phyloP scores from a whole-genome alignment of 1,140 invertebrate genomes.

The Bombus pyrosoma region DNA sequence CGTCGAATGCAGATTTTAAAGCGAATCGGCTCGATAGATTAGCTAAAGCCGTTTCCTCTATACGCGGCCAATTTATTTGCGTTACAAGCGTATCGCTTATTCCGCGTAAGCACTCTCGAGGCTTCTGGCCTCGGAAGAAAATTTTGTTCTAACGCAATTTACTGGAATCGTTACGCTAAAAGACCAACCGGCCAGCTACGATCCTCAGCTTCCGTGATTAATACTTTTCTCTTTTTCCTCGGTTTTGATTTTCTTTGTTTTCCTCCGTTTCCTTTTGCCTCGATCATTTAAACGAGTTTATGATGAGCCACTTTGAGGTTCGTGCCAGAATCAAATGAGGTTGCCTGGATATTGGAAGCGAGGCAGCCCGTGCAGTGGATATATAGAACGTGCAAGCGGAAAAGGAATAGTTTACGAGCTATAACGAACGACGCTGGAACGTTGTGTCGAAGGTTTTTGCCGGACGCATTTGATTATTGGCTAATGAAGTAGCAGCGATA shows the following conservation, averaged over 20 bases:
- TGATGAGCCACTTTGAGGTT: conserved; percentile 28
- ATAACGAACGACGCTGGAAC: conserved; percentile 11
- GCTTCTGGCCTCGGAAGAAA: not conserved
- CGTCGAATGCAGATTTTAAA: conserved; percentile 1
- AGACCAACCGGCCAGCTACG: not conserved
- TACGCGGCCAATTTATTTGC: not conserved
- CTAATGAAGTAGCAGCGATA: conserved; percentile 16
- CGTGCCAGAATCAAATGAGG: conserved; percentile 15
- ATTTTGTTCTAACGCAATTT: conserved; percentile 22
- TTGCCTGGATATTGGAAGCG: conserved; percentile 14
- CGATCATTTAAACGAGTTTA: conserved; percentile 31
- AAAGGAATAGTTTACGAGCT: not conserved
- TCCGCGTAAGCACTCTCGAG: not conserved
- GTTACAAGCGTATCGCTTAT: not conserved
- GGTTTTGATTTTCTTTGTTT: not conserved
- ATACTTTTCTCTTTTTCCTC: not conserved
- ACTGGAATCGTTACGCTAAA: not conserved
- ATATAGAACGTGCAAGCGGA: not conserved
- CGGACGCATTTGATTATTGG: conserved; percentile 7
- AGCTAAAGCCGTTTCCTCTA: not conserved
- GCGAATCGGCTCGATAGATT: not conserved
- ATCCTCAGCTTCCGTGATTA: conserved; percentile 13
- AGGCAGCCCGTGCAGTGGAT: not conserved
- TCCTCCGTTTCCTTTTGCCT: not conserved
- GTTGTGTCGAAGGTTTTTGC: conserved; percentile 4